Conservation (phyloP, 2,113 vertebrate genomes). For the Aplodontia rufa region DNA sequence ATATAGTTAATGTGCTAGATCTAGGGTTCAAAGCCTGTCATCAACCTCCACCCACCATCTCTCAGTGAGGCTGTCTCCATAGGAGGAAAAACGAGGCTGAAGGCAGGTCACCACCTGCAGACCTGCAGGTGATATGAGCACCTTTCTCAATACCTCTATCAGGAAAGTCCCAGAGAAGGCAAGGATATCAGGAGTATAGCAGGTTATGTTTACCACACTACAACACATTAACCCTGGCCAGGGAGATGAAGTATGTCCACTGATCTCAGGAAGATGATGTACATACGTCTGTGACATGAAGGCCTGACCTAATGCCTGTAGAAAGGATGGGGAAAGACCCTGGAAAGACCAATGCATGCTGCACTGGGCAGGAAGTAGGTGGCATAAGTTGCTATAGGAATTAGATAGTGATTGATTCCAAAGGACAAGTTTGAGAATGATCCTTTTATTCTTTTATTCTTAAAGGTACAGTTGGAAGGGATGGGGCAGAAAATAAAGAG, state of each 20-base stretch:
- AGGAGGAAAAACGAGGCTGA: not conserved
- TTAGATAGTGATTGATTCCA: not conserved
- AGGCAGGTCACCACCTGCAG: rapidly evolving
- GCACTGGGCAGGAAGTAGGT: not conserved
- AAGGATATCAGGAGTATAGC: not conserved
- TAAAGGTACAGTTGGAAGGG: not conserved
- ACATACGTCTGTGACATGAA: not conserved
- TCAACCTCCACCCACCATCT: not conserved
- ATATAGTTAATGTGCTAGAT: not conserved
- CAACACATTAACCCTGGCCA: not conserved
- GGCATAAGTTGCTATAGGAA: not conserved
- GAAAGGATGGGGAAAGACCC: not conserved
- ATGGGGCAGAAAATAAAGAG: not conserved
- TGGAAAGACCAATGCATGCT: no score
- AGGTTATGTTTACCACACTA: not conserved
- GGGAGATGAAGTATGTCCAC: not conserved
- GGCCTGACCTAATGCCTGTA: not conserved
- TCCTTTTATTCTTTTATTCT: not conserved
- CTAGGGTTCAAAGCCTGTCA: not conserved
- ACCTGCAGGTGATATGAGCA: not conserved
- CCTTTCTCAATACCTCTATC: not conserved
- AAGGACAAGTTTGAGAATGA: not conserved
- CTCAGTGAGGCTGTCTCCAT: not conserved
- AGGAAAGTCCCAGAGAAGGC: not conserved
- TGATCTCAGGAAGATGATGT: not conserved